Evolutionary conservation across 64 coral and sea anemone species (phyloP).

Genomic region (Porites australiensis): DNA sequence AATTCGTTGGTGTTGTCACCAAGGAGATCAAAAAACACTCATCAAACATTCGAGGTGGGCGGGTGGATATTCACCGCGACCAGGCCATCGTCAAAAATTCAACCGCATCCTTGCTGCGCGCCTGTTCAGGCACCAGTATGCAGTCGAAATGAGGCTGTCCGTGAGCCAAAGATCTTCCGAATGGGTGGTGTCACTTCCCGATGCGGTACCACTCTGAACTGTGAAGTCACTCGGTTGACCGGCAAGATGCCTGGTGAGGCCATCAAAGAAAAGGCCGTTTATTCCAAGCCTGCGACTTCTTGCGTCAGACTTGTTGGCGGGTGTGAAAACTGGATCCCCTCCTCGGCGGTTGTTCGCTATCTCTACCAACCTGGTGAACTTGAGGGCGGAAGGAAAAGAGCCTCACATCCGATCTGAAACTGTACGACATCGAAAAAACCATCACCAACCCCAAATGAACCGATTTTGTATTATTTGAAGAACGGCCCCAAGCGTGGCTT

Average conservation of each 20-base stretch:
- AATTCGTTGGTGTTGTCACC: no score
- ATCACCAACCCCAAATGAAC: conserved; percentile 38
- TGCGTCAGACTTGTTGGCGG: conserved; percentile 23
- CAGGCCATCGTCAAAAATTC: no score
- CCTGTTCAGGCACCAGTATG: no score
- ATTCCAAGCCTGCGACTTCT: conserved; percentile 1
- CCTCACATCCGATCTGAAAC: neutral
- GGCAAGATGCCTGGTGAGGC: neutral
- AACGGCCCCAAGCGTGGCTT: neutral
- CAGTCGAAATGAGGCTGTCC: neutral
- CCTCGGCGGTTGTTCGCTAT: conserved; percentile 21
- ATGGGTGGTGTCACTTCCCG: conserved; percentile 6
- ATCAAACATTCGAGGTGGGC: no score
- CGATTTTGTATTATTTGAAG: neutral
- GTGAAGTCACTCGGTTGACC: neutral
- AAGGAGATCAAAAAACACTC: no score
- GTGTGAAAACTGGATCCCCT: conserved; percentile 43
- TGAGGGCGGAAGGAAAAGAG: conserved; percentile 20
- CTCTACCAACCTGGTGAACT: conserved; percentile 59
- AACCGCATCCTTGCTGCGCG: no score
- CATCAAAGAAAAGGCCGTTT: neutral
- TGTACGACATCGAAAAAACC: neutral
- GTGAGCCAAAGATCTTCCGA: neutral
- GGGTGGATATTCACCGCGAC: no score
- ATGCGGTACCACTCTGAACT: conserved; percentile 13